phyloP scores from a whole-genome alignment of 2,888 invertebrate genomes.

The Helleia helle region DNA sequence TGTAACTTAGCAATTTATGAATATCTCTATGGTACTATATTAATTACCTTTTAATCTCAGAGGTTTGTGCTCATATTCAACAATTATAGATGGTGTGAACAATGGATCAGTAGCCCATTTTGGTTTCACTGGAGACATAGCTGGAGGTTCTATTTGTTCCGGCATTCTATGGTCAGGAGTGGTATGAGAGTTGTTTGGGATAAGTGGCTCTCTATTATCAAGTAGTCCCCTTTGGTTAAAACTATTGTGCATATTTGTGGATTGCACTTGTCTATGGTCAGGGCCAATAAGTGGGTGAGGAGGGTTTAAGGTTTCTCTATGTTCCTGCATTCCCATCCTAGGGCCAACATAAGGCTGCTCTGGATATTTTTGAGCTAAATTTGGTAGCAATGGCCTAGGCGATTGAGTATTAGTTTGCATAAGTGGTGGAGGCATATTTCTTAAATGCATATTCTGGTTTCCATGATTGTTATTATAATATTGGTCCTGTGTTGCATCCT shows the following conservation, averaged over 20 bases:
- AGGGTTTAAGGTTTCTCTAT: conserved; percentile 4
- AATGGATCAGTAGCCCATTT: conserved; percentile 63
- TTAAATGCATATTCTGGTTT: conserved; percentile 22
- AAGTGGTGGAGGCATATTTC: conserved; percentile 16
- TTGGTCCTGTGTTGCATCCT: not conserved
- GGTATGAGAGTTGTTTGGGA: not conserved
- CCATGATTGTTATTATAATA: conserved; percentile 21
- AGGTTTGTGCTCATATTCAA: conserved; percentile 82
- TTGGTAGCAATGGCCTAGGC: conserved; percentile 27
- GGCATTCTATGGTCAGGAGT: not conserved
- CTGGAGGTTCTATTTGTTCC: conserved; percentile 11
- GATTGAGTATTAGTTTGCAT: conserved; percentile 23
- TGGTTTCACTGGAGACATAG: conserved; percentile 25
- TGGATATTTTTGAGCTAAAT: conserved; percentile 24
- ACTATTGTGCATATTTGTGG: not conserved
- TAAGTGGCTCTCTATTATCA: not conserved
- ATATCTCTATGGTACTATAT: too few relatives aligned
- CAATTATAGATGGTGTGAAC: conserved; percentile 72
- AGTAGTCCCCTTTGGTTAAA: not conserved
- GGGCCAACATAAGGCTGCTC: conserved; percentile 24
- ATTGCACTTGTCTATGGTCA: not conserved
- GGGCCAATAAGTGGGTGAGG: not conserved
- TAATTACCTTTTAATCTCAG: conserved; percentile 68
- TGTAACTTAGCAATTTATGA: too few relatives aligned
- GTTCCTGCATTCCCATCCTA: conserved; percentile 17